Base-by-base conservation (phyloP, 1,140 invertebrate genomes). In the Drosophila obscura region DNA sequence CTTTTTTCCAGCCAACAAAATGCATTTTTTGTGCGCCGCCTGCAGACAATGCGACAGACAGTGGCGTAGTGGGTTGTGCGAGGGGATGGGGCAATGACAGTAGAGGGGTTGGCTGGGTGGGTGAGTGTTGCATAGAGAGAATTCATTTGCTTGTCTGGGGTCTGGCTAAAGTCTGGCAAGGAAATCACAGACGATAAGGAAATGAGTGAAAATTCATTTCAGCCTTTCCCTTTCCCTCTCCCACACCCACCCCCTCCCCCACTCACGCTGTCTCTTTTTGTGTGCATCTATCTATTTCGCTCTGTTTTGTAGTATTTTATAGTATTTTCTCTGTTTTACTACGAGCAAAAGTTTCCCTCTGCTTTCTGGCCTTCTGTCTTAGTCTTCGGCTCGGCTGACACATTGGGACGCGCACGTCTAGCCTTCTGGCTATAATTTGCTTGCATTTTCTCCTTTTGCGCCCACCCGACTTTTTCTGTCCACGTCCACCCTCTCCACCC, bases 181-280 rank as follows among this genome's bases (percentile, higher is more conserved):
- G 83, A 88, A 88, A 88, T 88, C 83, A 88, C 83, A 88, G 83
- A 89, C 83, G 83, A 88, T 88, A 88, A 88, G 83, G 83, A 88
- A 88, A 88, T 88, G 83, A 89, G 83, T 80, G 83, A 87, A 87
- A 87, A 87, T 87, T 87, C 83, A 87, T 87, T 87, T 88, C 78
- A 66, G 77, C 63, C 59, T 76, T 56, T 43, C 39, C 15, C 50
- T 13, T 41, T 22, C n/a, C 2, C 9, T 48, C 22, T 39, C 19
- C 16, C 1, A 7, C 39, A 19, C 16, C 1, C 13, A 44, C 43
- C 8, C 1, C 2, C 22, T 16, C 16, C 49, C 15, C 22, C n/a
- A 1, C 48, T 22, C 22, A 5, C 3, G 43, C 39, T 9, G 5
- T 15, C 49, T 35, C 35, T 39, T 39, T 39, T 39, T 39, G 35